Evolutionary conservation across 1,140 invertebrate genomes (phyloP).

Genomic region (Drosophila busckii): DNA sequence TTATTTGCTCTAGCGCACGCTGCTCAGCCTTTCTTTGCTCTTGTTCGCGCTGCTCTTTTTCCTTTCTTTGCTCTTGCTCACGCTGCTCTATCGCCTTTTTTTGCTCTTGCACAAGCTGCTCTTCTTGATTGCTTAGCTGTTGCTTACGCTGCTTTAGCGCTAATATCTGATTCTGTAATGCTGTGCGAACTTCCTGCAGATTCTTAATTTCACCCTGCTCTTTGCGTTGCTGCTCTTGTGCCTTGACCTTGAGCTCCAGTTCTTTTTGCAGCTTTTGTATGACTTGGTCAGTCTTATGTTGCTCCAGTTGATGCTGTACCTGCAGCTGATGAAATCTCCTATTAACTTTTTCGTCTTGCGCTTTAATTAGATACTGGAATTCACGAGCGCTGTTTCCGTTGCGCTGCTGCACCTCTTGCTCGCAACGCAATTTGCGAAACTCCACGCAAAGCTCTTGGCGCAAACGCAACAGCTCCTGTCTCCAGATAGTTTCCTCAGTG

Average conservation of each 20-base stretch:
- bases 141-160: too few species aligned
- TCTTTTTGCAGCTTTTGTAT: background rate
- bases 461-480: conserved; percentile 4
- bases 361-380: background rate
- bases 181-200: too few species aligned
- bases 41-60: too few species aligned
- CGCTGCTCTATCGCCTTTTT: too few species aligned
- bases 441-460: conserved; percentile 6
- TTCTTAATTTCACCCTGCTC: too few species aligned
- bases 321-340: conserved; percentile 1
- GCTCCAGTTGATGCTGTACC: background rate
- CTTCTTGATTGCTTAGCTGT: too few species aligned
- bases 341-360: background rate
- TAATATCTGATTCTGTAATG: too few species aligned
- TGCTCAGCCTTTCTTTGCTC: too few species aligned
- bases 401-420: conserved; percentile 12
- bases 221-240: background rate
- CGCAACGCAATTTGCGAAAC: background rate
- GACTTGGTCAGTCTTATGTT: background rate
- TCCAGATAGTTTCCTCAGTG: too few species aligned
- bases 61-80: too few species aligned
- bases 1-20: too few species aligned
- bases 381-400: background rate
- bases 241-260: background rate
- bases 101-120: too few species aligned